These are phyloP conservation scores for Mesembrinibis cayennensis DNA, from an alignment of 2,113 vertebrate species.

Conservation along the genomic window DNA sequence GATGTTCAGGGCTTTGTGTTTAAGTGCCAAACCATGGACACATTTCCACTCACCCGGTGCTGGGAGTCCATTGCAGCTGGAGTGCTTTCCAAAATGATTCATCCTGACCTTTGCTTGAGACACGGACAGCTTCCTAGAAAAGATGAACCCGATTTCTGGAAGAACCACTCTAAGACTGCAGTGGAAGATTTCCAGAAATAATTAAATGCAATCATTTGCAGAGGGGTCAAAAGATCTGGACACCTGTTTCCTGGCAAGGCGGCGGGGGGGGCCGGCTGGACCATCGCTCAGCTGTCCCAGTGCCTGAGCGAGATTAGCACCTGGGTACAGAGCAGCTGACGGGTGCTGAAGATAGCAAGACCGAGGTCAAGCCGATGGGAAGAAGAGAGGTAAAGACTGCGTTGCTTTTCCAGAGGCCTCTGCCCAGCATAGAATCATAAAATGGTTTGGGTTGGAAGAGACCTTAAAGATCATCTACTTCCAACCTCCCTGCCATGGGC, in stretches of 20 bases:
- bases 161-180: not conserved
- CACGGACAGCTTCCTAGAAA: not conserved
- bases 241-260: conserved; percentile 17
- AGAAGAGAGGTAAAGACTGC: not conserved
- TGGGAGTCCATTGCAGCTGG: not conserved
- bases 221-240: not conserved
- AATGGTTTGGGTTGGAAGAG: not conserved
- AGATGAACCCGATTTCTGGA: not conserved
- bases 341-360: not conserved
- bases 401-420: not conserved
- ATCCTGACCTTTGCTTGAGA: not conserved
- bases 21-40: not conserved
- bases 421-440: not conserved
- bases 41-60: not conserved
- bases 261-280: fast-evolving
- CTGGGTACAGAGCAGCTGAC: not conserved
- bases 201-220: not conserved
- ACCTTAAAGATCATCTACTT: not conserved
- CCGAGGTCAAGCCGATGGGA: not conserved
- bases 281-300: not conserved
- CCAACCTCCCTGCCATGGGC: not conserved
- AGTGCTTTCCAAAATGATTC: not conserved
- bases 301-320: not conserved
- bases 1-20: not conserved
- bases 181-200: not conserved